These are phyloP conservation scores for Dryadula phaetusa DNA, from an alignment of 2,888 invertebrate species.

Conservation along the genomic window DNA sequence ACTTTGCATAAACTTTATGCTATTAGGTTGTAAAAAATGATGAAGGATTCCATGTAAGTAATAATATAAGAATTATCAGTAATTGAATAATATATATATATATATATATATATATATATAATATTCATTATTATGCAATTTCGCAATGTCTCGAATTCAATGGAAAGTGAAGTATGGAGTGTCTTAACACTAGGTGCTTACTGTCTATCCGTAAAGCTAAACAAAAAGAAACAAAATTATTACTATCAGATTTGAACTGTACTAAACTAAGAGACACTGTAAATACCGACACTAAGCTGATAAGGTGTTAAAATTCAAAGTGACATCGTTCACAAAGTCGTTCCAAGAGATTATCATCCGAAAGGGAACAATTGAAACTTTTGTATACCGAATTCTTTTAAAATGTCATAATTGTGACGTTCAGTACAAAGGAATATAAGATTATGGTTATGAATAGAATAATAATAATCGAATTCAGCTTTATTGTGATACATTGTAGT, in stretches of 20 bases:
- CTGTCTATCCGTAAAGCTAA: too few species aligned
- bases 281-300: neutral
- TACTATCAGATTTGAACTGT: neutral
- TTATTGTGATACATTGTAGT: neutral
- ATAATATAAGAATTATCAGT: too few species aligned
- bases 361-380: constrained; percentile 12
- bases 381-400: constrained; percentile 31
- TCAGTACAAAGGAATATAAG: constrained; percentile 18
- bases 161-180: too few species aligned
- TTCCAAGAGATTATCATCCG: constrained; percentile 30
- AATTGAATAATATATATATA: too few species aligned
- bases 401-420: constrained; percentile 43
- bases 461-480: neutral
- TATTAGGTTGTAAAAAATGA: too few species aligned
- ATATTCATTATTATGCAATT: too few species aligned
- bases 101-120: too few species aligned
- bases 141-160: too few species aligned
- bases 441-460: neutral
- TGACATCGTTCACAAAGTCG: constrained; percentile 21
- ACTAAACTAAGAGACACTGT: neutral
- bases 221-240: too few species aligned
- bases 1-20: too few species aligned
- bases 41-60: too few species aligned
- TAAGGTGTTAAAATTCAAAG: constrained; percentile 23
- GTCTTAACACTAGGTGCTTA: too few species aligned